Percentiles rank a stretch among this genome's conserved stretches.
These are phyloP conservation scores for Hyaena hyaena DNA, from an alignment of 2,113 vertebrate genomes.

Conservation along the genomic window DNA sequence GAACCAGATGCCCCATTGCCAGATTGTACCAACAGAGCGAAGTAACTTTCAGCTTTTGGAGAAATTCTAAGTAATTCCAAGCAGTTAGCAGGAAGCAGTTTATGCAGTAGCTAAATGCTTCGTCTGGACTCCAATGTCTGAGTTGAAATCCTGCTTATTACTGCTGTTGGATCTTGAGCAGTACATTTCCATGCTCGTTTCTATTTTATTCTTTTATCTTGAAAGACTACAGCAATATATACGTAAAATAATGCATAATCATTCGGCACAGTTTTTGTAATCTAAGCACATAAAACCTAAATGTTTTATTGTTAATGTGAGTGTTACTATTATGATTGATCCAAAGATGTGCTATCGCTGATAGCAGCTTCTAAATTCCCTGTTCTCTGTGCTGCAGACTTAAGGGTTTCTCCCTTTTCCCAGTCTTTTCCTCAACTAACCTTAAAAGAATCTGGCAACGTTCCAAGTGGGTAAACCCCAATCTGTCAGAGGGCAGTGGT, in stretches of 20 bases:
- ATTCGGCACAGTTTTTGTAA: not conserved
- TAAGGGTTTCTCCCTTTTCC: not conserved
- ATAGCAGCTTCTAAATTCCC: not conserved
- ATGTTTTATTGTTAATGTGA: not conserved
- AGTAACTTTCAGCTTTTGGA: not conserved
- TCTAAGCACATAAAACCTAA: not conserved
- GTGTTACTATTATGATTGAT: not conserved
- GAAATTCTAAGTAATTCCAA: slow-evolving; percentile 38
- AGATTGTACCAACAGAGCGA: slow-evolving; percentile 23
- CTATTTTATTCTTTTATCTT: not conserved
- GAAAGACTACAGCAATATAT: not conserved
- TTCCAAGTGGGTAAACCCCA: not conserved
- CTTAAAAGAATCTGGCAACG: not conserved
- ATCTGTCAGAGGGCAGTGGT: fast-evolving
- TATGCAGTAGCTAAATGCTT: not conserved
- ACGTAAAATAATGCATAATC: not conserved
- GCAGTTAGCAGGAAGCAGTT: not conserved
- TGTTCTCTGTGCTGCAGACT: not conserved
- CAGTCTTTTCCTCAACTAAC: not conserved
- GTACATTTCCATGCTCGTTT: not conserved
- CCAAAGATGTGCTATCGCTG: not conserved
- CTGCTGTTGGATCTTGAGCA: not conserved
- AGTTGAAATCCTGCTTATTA: not conserved
- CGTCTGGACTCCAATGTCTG: not conserved
- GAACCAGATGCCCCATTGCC: not conserved